Evolutionary conservation across 2,888 invertebrate species (phyloP).

Genomic region (Dasypogon diadema): DNA sequence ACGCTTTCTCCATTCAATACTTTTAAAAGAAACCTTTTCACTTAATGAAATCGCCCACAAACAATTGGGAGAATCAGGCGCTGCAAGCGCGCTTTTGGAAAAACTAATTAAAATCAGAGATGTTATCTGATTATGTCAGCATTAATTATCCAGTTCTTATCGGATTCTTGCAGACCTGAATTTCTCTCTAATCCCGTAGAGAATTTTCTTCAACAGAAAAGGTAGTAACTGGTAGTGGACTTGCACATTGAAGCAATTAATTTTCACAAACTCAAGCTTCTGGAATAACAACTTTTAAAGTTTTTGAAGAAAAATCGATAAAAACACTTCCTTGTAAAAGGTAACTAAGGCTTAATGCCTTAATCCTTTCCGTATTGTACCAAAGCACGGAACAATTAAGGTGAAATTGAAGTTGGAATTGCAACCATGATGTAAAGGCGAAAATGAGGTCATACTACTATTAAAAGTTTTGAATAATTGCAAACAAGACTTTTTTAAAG

Average conservation of each 20-base stretch:
- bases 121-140: conserved; percentile 38
- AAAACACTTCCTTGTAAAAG: neutral
- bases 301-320: conserved; percentile 23
- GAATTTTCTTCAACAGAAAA: neutral
- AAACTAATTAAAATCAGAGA: conserved; percentile 43
- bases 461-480: too few relatives aligned
- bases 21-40: too few relatives aligned
- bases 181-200: neutral
- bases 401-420: neutral
- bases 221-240: neutral
- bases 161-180: conserved; percentile 6
- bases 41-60: neutral
- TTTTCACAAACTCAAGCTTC: conserved; percentile 2
- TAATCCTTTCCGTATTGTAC: neutral
- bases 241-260: conserved; percentile 20
- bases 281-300: neutral
- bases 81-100: neutral
- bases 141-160: conserved; percentile 43
- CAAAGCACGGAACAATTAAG: neutral
- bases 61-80: neutral
- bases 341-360: neutral
- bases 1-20: too few relatives aligned
- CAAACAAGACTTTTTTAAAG: too few relatives aligned
- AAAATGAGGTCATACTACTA: too few relatives aligned
- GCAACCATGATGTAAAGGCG: too few relatives aligned